Evolutionary conservation across 2,888 invertebrate genomes (phyloP).

Genomic region (Mythimna lalbum): DNA sequence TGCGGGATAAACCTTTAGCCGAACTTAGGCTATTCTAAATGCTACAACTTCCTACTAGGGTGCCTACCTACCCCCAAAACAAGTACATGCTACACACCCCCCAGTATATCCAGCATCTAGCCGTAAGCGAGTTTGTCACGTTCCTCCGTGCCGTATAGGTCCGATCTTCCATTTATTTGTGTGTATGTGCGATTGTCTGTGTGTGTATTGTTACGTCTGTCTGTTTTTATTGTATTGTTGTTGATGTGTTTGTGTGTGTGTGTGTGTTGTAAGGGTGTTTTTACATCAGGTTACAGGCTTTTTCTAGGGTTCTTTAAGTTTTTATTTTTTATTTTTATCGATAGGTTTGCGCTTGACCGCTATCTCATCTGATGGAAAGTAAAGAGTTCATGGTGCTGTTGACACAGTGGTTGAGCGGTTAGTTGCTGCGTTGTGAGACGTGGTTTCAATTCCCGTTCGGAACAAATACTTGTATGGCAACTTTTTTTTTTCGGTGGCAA

Average conservation of each 20-base stretch:
- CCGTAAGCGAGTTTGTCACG: slow-evolving; percentile 56
- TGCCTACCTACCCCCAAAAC: slow-evolving; percentile 11
- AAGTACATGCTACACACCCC: background rate
- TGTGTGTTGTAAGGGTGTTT: slow-evolving; percentile 11
- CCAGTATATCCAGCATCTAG: slow-evolving; percentile 18
- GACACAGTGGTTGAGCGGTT: no score
- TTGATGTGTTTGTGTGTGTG: slow-evolving; percentile 2
- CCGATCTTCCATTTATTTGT: slow-evolving; percentile 55
- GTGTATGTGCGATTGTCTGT: background rate
- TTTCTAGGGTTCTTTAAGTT: no score
- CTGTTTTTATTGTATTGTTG: slow-evolving; percentile 18
- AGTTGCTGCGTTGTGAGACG: no score
- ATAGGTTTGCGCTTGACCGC: no score
- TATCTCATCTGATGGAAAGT: no score
- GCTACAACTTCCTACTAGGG: background rate
- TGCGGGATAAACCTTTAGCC: no score
- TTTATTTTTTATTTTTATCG: no score
- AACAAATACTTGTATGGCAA: background rate
- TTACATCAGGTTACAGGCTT: no score
- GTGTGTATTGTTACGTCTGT: background rate
- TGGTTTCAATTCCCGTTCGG: no score
- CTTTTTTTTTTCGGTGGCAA: no score
- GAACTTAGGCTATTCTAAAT: background rate
- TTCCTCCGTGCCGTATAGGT: slow-evolving; percentile 56
- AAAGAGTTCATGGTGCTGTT: no score